Evolutionary conservation across 2,888 invertebrate species (phyloP).

Genomic region (Ommatoiulus sabulosus): DNA sequence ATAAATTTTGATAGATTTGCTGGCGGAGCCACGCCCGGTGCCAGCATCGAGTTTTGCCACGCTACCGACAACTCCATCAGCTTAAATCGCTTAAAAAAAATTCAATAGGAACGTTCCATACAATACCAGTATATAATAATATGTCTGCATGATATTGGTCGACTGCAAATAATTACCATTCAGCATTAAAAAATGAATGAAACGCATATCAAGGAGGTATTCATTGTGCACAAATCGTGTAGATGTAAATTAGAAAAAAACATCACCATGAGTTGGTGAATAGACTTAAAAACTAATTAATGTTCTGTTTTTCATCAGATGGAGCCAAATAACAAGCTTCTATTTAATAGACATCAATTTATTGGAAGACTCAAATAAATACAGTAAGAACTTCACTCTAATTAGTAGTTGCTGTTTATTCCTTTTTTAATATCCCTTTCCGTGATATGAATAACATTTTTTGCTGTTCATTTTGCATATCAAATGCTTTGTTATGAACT

Average conservation of each 20-base stretch:
- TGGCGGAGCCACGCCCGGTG: constrained; percentile 43
- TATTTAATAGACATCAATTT: neutral
- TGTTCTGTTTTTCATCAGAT: neutral
- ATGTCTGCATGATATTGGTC: neutral
- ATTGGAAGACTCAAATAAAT: neutral
- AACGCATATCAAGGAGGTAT: neutral
- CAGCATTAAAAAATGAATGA: neutral
- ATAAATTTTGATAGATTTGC: constrained; percentile 39
- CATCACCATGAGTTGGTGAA: neutral
- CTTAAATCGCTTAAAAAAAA: constrained; percentile 39
- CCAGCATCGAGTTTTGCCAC: constrained; percentile 3
- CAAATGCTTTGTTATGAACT: neutral
- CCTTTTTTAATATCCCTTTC: neutral
- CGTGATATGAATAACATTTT: neutral
- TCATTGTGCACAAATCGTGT: neutral
- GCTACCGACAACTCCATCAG: constrained; percentile 44
- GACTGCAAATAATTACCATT: neutral
- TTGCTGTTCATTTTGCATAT: constrained; percentile 7
- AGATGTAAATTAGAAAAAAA: neutral
- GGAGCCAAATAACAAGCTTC: neutral
- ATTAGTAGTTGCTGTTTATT: neutral
- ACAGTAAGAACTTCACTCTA: neutral
- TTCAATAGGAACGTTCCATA: neutral
- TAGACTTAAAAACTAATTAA: constrained; percentile 10
- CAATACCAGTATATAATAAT: neutral